Evolutionary conservation across 64 coral and sea anemone species (phyloP), one percentile per base, ranked within the genome.

Genomic region (Dendronephthya gigantea): DNA sequence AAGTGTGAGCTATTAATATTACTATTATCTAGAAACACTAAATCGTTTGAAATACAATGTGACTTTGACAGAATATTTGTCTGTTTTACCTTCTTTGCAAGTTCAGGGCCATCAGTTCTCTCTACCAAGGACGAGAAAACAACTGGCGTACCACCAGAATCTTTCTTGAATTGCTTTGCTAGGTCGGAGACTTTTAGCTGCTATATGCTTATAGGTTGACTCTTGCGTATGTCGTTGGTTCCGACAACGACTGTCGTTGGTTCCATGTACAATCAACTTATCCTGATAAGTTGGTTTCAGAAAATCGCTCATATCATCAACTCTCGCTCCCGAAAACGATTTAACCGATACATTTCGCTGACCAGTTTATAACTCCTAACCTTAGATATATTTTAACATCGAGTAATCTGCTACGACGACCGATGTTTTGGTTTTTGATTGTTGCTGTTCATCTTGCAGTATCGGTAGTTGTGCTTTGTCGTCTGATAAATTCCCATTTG

Each of bases 1-100:
- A 86, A 86, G 68, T 65, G 51, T 62, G 49, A 58, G 34, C 50
- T 28, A 86, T 23, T 65, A n/a, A 86, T 52, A 39, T 86, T 86
- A 62, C 50, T 50, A 65, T 86, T 86, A 50, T 86, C 84, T 58
- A 86, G n/a, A 38, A 65, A 65, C 16, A 37, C 23, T 31, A 16
- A 65, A 13, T 86, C 68, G 65, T 65, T 86, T 36, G 31, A 28
- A 27, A 30, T 15, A 39, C 84, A 86, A 37, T 38, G 35, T 37
- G 29, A 19, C 55, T 86, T 86, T 36, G 68, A 33, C 35, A 86
- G 65, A 35, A 23, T 86, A 65, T 86, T 86, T 23, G 36, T 66
- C 55, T 86, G 51, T 62, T 65, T 86, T 58, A 86, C 58, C 58
- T 68, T 86, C 25, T 7, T 68, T 35, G 58, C 58, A 62, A 86